Base-by-base conservation (phyloP, 1,140 invertebrate species). In the Leptinotarsa texana region DNA sequence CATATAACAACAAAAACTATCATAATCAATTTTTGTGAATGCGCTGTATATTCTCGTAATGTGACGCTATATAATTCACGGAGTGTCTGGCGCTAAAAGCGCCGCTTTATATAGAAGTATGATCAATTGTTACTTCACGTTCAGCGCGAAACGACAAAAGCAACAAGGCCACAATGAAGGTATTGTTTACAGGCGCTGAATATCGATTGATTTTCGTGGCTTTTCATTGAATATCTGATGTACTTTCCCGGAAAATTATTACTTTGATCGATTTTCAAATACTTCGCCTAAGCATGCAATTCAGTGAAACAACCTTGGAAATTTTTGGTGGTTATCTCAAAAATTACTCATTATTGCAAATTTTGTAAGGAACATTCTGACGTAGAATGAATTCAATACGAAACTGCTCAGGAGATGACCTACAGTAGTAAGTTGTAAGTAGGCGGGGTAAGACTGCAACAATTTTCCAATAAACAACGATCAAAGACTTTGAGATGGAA, bases 1-100 rank as follows among this genome's bases (percentile, higher is more conserved):
- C 51, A 57, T 18, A n/a, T 18, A 57, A 15, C 51, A 57, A 57
- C 13, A 57, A 57, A 57, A 57, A 57, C 51, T 57, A 57, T 57
- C 51, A 57, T n/a, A 57, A 57, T 57, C 51, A 57, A 57, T 57
- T 57, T 57, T 57, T 57, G 17, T 57, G 51, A 57, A 57, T 57
- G 51, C 51, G 51, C 51, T 57, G 51, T 57, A 57, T 57, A 57
- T 57, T 57, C 51, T 57, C 51, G 51, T 57, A 57, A 57, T 57
- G 51, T 57, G 51, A 57, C 51, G 51, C 51, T 18, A 57, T 57
- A 57, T 57, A 57, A 57, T 57, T 57, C 51, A 57, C 51, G 51
- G n/a, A 57, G 51, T 57, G 51, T 57, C 51, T 57, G 51, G 15
- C 51, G 51, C 51, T 57, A 57, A 57, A 57, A 57, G 51, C 51